A percentile compares a stretch with the other conserved stretches of the same genome.
These are phyloP conservation scores for Bradysia coprophila DNA, from an alignment of 1,140 invertebrate genomes.

Conservation along the genomic window DNA sequence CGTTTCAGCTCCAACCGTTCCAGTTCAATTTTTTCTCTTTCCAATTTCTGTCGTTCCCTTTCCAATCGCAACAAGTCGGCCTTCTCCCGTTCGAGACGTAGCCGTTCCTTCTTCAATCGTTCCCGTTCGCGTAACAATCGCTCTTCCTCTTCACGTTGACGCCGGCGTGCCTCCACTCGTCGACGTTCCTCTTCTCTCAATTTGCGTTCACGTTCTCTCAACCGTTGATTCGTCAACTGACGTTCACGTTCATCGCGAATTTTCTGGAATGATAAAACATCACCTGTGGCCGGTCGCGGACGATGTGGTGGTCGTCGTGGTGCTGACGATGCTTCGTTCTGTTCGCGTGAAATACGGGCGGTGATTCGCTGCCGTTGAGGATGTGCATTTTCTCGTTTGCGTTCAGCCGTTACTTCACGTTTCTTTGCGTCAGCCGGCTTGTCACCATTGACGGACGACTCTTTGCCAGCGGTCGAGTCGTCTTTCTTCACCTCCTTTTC, in stretches of 20 bases:
- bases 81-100: constrained; percentile 58
- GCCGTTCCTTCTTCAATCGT: constrained; percentile 53
- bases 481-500: constrained; percentile 18
- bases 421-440: background rate
- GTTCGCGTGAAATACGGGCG: background rate
- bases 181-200: constrained; percentile 58
- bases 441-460: background rate
- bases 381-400: constrained; percentile 16
- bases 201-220: constrained; percentile 55
- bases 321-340: background rate
- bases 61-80: constrained; percentile 62
- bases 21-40: constrained; percentile 64
- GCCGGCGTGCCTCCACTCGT: constrained; percentile 54
- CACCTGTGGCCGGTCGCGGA: background rate
- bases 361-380: background rate
- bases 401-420: constrained; percentile 7
- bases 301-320: background rate
- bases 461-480: constrained; percentile 13
- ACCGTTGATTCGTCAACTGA: too few species aligned
- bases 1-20: constrained; percentile 66
- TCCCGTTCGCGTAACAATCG: constrained; percentile 60
- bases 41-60: constrained; percentile 57
- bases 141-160: constrained; percentile 60
- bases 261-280: constrained; percentile 19
- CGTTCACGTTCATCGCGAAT: constrained; percentile 54